Evolutionary conservation across 2,797 vertebrate genomes (phyloP), one percentile per base, ranked within the genome.

Genomic region (Urosaurus nigricauda): DNA sequence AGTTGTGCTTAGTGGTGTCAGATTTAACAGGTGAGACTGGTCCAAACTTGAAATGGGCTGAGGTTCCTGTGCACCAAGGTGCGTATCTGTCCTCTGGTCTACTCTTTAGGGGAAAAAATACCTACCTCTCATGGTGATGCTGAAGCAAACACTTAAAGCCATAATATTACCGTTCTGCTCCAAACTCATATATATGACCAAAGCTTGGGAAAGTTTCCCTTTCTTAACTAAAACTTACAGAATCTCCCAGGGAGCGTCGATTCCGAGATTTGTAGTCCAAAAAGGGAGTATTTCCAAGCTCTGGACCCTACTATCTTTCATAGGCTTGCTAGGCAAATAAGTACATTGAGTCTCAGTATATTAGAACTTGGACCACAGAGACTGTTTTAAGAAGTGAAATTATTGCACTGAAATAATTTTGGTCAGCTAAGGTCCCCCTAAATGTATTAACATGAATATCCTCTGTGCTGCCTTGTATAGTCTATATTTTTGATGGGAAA

Each of bases 401-500:
- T 8, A 73, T 85, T 74, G 77, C 40, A 81, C 77, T 63, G 78
- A 73, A 80, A 80, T 83, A 0, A 14, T 77, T 74, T 32, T 63
- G 24, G 63, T 47, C 29, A 5, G 43, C 24, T 16, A 3, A 29
- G 13, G 3, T 40, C 53, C 58, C 24, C 43, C 65, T 2, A 58
- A 53, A 19, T 73, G 77, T 82, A 74, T 19, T 40, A 17, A 51
- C 29, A 32, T 14, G 21, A 47, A 21, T 56, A 43, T 75, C 21
- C 21, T 77, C 24, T 53, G 40, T 63, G 58, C 77, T 75, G 37
- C 79, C 68, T 71, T 82, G 65, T n/a, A 26, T 32, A 82, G n/a
- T 26, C 70, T n/a, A 43, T 86, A 40, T 86, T 43, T 89, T 82
- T 14, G 47, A 85, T 89, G 84, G 79, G 78, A 86, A 81, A 19